Evolutionary conservation across 2,113 vertebrate species (phyloP).

Genomic region (Sclerurus mexicanus): DNA sequence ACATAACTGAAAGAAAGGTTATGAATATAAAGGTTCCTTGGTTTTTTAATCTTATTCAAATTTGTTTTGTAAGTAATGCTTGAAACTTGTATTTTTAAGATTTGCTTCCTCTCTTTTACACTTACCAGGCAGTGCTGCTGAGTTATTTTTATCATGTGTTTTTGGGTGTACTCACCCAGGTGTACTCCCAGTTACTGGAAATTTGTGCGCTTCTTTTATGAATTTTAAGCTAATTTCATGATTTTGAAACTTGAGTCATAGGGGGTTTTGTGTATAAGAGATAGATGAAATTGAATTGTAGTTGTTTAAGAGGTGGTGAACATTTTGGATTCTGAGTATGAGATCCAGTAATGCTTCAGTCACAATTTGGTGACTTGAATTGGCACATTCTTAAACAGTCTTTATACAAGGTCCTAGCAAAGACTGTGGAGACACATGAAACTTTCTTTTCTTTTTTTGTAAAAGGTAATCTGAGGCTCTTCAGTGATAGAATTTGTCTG

Average conservation of each 20-base stretch:
- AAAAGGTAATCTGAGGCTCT: background rate
- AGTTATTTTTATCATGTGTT: background rate
- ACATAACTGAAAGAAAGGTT: background rate
- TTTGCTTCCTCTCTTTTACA: background rate
- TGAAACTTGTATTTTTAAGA: background rate
- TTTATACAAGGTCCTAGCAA: background rate
- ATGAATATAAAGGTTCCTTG: background rate
- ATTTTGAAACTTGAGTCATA: background rate
- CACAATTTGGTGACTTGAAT: background rate
- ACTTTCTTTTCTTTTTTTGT: background rate
- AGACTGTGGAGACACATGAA: background rate
- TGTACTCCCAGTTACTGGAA: too few species aligned
- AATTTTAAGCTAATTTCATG: background rate
- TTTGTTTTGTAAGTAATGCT: background rate
- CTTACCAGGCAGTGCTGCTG: background rate
- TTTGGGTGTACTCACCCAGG: background rate
- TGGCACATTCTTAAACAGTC: background rate
- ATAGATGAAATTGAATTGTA: background rate
- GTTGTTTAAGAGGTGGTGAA: background rate
- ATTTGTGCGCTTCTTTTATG: background rate
- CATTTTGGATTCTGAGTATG: background rate
- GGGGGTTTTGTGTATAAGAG: background rate
- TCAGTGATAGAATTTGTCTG: background rate
- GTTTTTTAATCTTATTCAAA: background rate
- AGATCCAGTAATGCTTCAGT: background rate